Evolutionary conservation across 2,888 invertebrate genomes (phyloP).

Genomic region (Volucella bombylans): DNA sequence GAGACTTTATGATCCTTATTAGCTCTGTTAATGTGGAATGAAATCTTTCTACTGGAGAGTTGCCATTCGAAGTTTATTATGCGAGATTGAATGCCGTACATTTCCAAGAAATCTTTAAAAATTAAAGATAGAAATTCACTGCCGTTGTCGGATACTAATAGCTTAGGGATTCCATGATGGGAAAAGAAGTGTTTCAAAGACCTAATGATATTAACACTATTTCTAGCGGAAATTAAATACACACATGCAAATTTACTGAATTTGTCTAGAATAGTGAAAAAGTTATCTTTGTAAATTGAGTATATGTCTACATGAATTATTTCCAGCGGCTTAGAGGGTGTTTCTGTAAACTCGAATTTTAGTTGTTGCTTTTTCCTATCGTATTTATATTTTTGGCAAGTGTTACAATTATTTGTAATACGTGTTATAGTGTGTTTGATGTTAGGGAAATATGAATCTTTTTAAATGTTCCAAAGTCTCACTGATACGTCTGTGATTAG

Average conservation of each 20-base stretch:
- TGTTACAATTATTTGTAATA: slow-evolving; percentile 46
- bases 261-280: slow-evolving; percentile 65
- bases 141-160: slow-evolving; percentile 62
- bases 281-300: slow-evolving; percentile 32
- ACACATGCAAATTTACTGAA: slow-evolving; percentile 64
- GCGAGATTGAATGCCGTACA: slow-evolving; percentile 34
- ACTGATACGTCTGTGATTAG: slow-evolving; percentile 33
- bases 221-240: slow-evolving; percentile 53
- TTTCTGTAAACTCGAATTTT: slow-evolving; percentile 48
- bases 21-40: background rate
- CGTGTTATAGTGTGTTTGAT: slow-evolving; percentile 32
- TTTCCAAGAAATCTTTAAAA: slow-evolving; percentile 51
- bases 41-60: background rate
- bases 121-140: slow-evolving; percentile 52
- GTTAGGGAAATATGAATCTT: slow-evolving; percentile 38
- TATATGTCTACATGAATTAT: slow-evolving; percentile 70
- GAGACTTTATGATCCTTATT: no score
- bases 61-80: slow-evolving; percentile 8
- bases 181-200: slow-evolving; percentile 40
- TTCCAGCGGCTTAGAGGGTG: slow-evolving; percentile 43
- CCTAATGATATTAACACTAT: slow-evolving; percentile 54
- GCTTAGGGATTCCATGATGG: slow-evolving; percentile 50
- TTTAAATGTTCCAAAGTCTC: slow-evolving; percentile 18
- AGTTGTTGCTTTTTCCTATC: slow-evolving; percentile 12
- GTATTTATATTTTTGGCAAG: slow-evolving; percentile 58